phyloP scores from a whole-genome alignment of 2,888 invertebrate species.

The Cactoblastis cactorum region DNA sequence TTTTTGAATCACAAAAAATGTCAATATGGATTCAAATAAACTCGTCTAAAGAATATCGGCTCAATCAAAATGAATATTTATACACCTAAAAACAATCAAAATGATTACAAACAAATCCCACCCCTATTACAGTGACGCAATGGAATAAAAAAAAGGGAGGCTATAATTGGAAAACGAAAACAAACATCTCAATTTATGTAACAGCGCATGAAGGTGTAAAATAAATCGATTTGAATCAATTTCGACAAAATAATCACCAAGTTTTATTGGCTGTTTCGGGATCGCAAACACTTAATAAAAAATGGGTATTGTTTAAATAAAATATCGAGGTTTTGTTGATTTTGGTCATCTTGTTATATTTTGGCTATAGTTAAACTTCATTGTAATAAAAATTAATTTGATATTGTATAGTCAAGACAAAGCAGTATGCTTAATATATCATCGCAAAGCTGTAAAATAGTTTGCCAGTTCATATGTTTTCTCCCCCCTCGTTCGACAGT shows the following conservation, averaged over 20 bases:
- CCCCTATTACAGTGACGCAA: conserved; percentile 5
- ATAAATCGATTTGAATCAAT: conserved; percentile 55
- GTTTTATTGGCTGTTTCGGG: conserved; percentile 43
- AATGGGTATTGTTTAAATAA: conserved; percentile 27
- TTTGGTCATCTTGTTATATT: too few species aligned
- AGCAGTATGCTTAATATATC: too few species aligned
- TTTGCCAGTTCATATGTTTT: too few species aligned
- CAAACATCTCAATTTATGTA: conserved; percentile 48
- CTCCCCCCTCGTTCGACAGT: too few species aligned
- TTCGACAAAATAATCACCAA: conserved; percentile 49
- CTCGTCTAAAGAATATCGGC: background rate
- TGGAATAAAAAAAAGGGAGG: conserved; percentile 33
- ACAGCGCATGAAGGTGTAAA: conserved; percentile 38
- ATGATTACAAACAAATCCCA: conserved; percentile 6
- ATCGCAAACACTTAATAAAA: conserved; percentile 58
- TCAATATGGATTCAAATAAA: background rate
- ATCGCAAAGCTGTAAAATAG: too few species aligned
- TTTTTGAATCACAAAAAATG: background rate
- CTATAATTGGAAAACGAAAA: conserved; percentile 46
- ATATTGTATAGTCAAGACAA: too few species aligned
- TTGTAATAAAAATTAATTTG: too few species aligned
- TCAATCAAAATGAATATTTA: background rate
- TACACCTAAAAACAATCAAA: conserved; percentile 4
- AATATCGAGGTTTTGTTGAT: background rate
- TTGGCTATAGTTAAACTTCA: too few species aligned